phyloP scores from a whole-genome alignment of 2,113 vertebrate genomes.

The Petromus typicus region DNA sequence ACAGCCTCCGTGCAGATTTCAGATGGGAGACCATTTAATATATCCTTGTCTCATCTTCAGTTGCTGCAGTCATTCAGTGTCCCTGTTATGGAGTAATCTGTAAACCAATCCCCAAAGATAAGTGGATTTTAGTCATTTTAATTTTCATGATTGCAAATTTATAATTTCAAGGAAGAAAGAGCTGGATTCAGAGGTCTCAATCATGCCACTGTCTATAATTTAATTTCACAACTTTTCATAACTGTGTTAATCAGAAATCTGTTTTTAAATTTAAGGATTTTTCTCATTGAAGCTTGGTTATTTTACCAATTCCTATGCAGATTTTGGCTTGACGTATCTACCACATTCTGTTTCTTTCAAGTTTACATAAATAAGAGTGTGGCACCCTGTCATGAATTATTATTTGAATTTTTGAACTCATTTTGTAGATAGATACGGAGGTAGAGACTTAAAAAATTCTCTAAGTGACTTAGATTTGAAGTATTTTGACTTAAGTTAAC shows the following conservation, averaged over 20 bases:
- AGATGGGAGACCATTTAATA: background rate
- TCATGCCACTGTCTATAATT: background rate
- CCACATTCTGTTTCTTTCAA: background rate
- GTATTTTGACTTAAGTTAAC: constrained; percentile 27
- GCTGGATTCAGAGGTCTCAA: constrained; percentile 34
- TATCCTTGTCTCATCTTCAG: background rate
- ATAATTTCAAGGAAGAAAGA: constrained; percentile 56
- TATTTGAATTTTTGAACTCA: background rate
- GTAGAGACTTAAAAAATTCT: background rate
- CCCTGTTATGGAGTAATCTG: background rate
- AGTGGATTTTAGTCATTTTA: constrained; percentile 65
- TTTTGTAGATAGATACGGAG: background rate
- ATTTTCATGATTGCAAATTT: constrained; percentile 64
- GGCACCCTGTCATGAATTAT: background rate
- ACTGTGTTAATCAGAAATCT: constrained; percentile 8
- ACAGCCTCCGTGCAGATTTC: background rate
- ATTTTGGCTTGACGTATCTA: background rate
- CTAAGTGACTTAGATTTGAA: background rate
- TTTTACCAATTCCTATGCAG: background rate
- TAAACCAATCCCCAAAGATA: constrained; percentile 58
- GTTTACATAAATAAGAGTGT: background rate
- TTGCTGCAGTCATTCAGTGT: background rate
- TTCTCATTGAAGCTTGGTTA: background rate
- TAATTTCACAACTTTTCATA: constrained; percentile 52
- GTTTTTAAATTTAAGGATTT: constrained; percentile 31